Conservation (phyloP, 2,888 invertebrate species). For the Agonopterix arenella region DNA sequence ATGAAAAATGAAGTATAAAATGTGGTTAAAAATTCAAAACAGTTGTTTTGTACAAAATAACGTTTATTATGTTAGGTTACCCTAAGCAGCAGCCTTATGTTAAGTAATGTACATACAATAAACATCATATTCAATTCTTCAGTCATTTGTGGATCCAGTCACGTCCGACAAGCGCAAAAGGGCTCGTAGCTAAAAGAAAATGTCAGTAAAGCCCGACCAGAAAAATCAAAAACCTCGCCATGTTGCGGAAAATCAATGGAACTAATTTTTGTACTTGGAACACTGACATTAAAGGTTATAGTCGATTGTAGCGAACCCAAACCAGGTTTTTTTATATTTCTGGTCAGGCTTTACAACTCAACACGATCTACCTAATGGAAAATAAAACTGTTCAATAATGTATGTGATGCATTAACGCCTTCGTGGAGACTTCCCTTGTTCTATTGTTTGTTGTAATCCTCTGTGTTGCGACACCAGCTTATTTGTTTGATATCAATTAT, state of each 20-base stretch:
- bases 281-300: no score
- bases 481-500: conserved; percentile 6
- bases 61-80: no score
- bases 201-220: neutral
- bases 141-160: conserved; percentile 9
- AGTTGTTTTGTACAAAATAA: no score
- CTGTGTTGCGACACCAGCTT: conserved; percentile 16
- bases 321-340: neutral
- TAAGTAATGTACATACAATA: no score
- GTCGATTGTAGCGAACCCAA: no score
- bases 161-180: conserved; percentile 13
- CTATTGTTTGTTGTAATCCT: conserved; percentile 24
- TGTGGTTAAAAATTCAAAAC: no score
- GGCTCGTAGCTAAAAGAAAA: conserved; percentile 22
- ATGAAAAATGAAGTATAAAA: no score
- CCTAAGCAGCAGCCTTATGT: no score
- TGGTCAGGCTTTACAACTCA: conserved; percentile 14
- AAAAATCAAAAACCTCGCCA: no score
- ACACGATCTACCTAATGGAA: conserved; percentile 30
- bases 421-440: conserved; percentile 9
- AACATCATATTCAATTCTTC: neutral
- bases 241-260: no score
- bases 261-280: no score
- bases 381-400: conserved; percentile 55
- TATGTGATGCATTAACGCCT: conserved; percentile 28